These are phyloP conservation scores for Mugil cephalus DNA, from an alignment of 2,113 vertebrate genomes.

Conservation along the genomic window DNA sequence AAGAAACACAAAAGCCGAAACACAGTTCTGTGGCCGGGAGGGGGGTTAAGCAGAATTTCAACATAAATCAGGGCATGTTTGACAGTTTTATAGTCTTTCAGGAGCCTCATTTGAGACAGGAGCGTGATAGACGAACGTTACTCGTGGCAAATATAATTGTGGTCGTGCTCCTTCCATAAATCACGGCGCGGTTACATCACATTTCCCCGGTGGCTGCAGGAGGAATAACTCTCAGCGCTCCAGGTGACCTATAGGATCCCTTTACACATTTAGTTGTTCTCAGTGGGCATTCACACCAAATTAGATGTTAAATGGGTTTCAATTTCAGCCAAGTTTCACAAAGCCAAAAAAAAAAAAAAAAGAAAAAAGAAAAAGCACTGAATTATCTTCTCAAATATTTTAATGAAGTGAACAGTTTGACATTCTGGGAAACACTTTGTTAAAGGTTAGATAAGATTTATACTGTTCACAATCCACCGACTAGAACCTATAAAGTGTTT, in stretches of 20 bases:
- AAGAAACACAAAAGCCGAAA: conserved; percentile 45
- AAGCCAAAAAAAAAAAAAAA: too few species aligned
- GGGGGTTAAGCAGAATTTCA: conserved; percentile 56
- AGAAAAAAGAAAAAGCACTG: too few species aligned
- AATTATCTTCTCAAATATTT: neutral
- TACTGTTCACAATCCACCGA: too few species aligned
- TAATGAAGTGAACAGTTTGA: neutral
- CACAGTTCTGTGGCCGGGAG: conserved; percentile 37
- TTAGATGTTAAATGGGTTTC: neutral
- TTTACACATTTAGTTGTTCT: conserved; percentile 26
- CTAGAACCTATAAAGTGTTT: too few species aligned
- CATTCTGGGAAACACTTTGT: neutral
- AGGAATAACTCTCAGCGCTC: neutral
- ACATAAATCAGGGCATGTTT: conserved; percentile 72
- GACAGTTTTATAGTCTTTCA: conserved; percentile 77
- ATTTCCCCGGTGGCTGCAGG: conserved; percentile 36
- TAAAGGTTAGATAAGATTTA: too few species aligned
- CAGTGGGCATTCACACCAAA: conserved; percentile 9
- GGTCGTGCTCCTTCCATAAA: conserved; percentile 77
- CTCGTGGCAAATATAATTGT: conserved; percentile 81
- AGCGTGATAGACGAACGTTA: conserved; percentile 72
- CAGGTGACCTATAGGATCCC: conserved; percentile 47
- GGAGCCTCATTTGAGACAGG: conserved; percentile 75
- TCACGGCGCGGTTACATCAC: conserved; percentile 53
- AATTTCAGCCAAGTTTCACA: neutral